These are phyloP conservation scores for Valencia hispanica DNA, from an alignment of 2,797 vertebrate genomes.

Conservation along the genomic window DNA sequence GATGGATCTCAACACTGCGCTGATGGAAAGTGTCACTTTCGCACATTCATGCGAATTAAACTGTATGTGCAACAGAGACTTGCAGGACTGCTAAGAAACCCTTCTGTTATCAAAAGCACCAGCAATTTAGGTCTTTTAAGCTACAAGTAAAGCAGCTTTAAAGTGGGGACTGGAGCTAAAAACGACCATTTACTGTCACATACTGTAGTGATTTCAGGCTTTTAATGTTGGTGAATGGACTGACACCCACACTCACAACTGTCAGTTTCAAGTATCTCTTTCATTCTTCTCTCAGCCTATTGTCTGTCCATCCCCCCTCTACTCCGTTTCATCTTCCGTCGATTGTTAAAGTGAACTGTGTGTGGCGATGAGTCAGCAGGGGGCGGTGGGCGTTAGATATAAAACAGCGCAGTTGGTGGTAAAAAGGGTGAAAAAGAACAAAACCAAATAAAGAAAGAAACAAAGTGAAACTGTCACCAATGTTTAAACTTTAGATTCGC, in stretches of 20 bases:
- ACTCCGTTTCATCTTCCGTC: constrained; percentile 51
- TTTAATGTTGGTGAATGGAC: constrained; percentile 49
- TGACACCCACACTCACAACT: constrained; percentile 55
- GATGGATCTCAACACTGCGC: no score
- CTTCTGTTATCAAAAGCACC: neutral
- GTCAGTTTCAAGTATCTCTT: constrained; percentile 55
- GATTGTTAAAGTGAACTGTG: constrained; percentile 37
- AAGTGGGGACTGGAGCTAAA: neutral
- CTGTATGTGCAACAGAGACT: neutral
- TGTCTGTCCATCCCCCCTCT: constrained; percentile 39
- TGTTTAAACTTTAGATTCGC: neutral
- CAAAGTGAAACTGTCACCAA: neutral
- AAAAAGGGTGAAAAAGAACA: constrained; percentile 6
- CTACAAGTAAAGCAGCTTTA: constrained; percentile 2
- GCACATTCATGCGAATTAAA: neutral
- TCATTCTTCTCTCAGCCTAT: constrained; percentile 48
- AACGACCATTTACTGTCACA: neutral
- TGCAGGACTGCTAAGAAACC: neutral
- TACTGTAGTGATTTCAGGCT: constrained; percentile 4
- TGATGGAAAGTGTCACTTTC: neutral
- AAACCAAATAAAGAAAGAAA: constrained; percentile 18
- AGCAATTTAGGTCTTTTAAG: neutral
- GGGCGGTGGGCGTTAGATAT: constrained; percentile 48
- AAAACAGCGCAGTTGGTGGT: constrained; percentile 22
- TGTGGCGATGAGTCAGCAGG: constrained; percentile 52